Evolutionary conservation across 2,797 vertebrate genomes (phyloP), one percentile per base, ranked within the genome.

Genomic region (Pipistrellus kuhlii): DNA sequence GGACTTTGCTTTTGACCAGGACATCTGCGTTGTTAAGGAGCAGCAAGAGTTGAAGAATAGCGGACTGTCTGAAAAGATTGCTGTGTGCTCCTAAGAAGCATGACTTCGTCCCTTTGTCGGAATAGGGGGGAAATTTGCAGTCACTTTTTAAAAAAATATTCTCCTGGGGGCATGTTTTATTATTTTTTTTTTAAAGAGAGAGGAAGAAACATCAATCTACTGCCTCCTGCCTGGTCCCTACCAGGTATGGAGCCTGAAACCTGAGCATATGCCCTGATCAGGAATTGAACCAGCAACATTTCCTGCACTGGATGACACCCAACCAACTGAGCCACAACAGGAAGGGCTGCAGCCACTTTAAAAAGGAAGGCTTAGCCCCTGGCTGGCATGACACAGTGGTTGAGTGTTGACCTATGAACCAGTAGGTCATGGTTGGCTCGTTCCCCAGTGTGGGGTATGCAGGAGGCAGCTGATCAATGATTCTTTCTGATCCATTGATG

Each of bases 1-100:
- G 68, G 76, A n/a, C 27, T 87, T 90, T 46, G 48, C 59, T 93
- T 95, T 92, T 78, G 90, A 76, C 35, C 35, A 4, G 21, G 76
- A 32, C 35, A 10, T 59, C 15, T 8, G 32, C 84, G 12, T 82
- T 55, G 55, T 71, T 92, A 27, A 80, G 72, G 21, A 64, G n/a
- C 44, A 53, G 18, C 12, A 78, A 14, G 83, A n/a, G 30, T 25
- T 62, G 80, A 88, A 81, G 73, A 75, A 32, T 3, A 89, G 76
- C 66, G 46, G 30, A 27, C 23, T 38, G 89, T 83, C 75, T 85
- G 80, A 48, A 85, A 78, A 76, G 35, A 76, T 77, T 53, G 8
- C 32, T 35, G 2, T 51, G 11, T 1, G 30, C 53, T 80, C 13
- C 5, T 20, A 55, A 76, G 72, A 21, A 94, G 23, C 48, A 69